Percentiles rank a stretch among this genome's conserved stretches.
Evolutionary conservation across 37 sponge, comb jelly and placozoan species (phyloP).

Genomic region (Bolinopsis microptera): DNA sequence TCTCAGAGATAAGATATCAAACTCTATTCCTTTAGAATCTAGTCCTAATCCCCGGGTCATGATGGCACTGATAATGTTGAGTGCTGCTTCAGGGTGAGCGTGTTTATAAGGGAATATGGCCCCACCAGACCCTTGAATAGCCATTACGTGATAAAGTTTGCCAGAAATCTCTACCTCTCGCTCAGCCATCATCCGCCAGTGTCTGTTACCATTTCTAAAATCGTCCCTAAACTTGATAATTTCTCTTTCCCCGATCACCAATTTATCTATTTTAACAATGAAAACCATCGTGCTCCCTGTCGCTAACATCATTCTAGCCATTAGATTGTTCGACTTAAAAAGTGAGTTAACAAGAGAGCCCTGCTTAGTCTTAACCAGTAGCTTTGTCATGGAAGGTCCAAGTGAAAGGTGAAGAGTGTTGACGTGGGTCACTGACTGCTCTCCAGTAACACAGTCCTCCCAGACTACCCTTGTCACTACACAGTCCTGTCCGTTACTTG

Average conservation of each 20-base stretch:
- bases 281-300: neutral
- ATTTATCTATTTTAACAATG: neutral
- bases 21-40: neutral
- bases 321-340: neutral
- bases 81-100: conserved; percentile 3
- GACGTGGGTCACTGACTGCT: neutral
- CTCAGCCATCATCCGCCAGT: neutral
- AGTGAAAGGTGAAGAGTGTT: neutral
- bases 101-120: neutral
- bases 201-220: neutral
- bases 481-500: neutral
- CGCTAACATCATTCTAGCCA: neutral
- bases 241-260: neutral
- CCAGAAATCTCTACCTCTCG: neutral
- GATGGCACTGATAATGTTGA: neutral
- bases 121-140: neutral
- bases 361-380: neutral
- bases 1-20: neutral
- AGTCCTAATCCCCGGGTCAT: neutral
- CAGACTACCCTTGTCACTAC: conserved; percentile 14
- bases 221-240: neutral
- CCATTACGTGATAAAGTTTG: neutral
- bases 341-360: neutral
- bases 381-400: conserved; percentile 29
- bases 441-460: conserved; percentile 11